Percentiles rank a stretch among this genome's conserved stretches.
These are phyloP conservation scores for Folsomia candida DNA, from an alignment of 2,888 invertebrate genomes.

Conservation along the genomic window DNA sequence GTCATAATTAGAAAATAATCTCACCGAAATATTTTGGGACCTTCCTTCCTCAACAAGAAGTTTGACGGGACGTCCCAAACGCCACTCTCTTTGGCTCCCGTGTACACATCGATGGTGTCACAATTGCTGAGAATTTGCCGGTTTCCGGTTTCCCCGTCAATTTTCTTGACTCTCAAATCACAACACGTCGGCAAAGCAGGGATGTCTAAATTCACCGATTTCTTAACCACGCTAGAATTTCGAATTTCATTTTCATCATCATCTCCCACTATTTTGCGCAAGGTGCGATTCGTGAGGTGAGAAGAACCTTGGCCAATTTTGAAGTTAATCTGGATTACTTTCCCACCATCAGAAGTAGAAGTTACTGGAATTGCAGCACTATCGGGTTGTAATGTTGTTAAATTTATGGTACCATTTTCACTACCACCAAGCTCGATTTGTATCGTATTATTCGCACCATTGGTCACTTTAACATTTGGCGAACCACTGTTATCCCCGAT, in stretches of 20 bases:
- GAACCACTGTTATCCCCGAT: constrained; percentile 11
- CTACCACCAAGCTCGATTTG: not conserved
- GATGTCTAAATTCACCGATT: not conserved
- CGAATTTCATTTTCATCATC: not conserved
- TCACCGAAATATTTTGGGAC: constrained; percentile 19
- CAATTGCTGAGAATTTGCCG: constrained; percentile 7
- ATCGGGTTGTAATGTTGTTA: not conserved
- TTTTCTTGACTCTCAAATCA: constrained; percentile 15
- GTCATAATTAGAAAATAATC: not conserved
- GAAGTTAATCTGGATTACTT: not conserved
- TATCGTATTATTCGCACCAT: not conserved
- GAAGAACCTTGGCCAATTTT: not conserved
- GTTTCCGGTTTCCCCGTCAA: constrained; percentile 9
- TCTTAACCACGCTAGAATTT: constrained; percentile 1
- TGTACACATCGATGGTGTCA: constrained; percentile 2
- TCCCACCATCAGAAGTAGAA: too few relatives aligned
- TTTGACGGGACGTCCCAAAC: constrained; percentile 19
- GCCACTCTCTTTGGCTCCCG: constrained; percentile 10
- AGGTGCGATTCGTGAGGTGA: not conserved
- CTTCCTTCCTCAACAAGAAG: not conserved
- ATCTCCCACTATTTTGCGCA: too few relatives aligned
- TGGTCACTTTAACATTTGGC: not conserved
- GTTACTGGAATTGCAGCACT: not conserved
- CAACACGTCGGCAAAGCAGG: constrained; percentile 20
- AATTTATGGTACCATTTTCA: not conserved